Evolutionary conservation across 2,113 vertebrate species (phyloP).

Genomic region (Hyla sarda): DNA sequence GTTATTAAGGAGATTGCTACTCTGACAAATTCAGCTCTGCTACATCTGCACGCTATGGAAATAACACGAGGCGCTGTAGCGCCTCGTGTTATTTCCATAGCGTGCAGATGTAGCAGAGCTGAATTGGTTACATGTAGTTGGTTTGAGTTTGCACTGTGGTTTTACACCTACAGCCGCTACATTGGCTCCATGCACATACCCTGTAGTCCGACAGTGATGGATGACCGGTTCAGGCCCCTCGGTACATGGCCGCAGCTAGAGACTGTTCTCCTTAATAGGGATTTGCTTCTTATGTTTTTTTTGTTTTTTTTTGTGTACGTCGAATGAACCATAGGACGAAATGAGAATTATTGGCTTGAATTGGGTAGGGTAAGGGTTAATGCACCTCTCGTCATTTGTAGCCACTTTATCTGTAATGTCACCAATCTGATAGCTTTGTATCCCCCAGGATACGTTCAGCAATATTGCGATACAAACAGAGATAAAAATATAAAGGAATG

Average conservation of each 20-base stretch:
- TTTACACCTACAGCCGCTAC: background rate
- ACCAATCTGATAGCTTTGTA: constrained; percentile 3
- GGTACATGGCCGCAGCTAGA: background rate
- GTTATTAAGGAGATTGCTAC: background rate
- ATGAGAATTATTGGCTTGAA: too few species aligned
- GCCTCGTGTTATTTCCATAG: too few species aligned
- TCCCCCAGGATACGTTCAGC: background rate
- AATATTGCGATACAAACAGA: background rate
- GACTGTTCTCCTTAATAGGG: too few species aligned
- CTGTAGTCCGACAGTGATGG: background rate
- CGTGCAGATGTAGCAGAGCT: background rate
- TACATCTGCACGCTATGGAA: too few species aligned
- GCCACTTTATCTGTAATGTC: constrained; percentile 10
- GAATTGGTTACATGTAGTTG: too few species aligned
- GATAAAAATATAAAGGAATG: too few species aligned
- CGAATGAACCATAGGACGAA: background rate
- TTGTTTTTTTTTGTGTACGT: too few species aligned
- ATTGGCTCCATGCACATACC: background rate
- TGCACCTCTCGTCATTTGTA: background rate
- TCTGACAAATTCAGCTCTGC: too few species aligned
- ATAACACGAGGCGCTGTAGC: background rate
- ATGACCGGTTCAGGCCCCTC: background rate
- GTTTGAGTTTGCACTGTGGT: background rate
- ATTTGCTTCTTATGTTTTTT: background rate
- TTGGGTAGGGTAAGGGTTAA: background rate